Evolutionary conservation across 2,113 vertebrate species (phyloP), one percentile per base, ranked within the genome.

Genomic region (Lipotes vexillifer): DNA sequence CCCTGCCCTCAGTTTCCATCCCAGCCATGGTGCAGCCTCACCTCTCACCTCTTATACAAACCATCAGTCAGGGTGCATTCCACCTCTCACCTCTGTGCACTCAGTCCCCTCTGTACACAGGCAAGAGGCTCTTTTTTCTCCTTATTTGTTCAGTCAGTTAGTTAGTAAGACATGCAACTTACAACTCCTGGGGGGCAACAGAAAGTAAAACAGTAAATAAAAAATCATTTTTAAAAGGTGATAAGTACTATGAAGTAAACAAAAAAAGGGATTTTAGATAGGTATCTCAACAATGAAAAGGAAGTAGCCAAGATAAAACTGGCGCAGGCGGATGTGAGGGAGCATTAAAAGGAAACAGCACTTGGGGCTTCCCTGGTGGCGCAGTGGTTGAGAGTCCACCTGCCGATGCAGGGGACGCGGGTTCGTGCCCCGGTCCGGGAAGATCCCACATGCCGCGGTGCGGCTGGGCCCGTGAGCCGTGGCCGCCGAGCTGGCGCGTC

Each of bases 111-210:
- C 80, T 80, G 14, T 12, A 29, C 15, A 20, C 3, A n/a, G 7
- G 27, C 21, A 80, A 7, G 18, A 18, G 36, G 14, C 3, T 87
- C 57, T 65, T 38, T 87, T 61, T 66, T 52, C 36, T 49, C 78
- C 29, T 74, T 25, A 92, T 38, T 87, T 88, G n/a, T 31, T 71
- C 33, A 95, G 33, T 74, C 55, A 96, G 21, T 91, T 36, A 72
- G 52, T 49, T 29, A 72, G 52, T 55, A 80, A 97, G 6, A 66
- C 6, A 5, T 12, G 3, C 17, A 55, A 63, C 11, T 75, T 23
- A 71, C 33, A 94, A 71, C 68, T 94, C 72, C n/a, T 93, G 55
- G 29, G 3, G 31, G 25, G 8, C 23, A 75, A 82, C 27, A 72
- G 21, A 36, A 66, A 59, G 41, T 29, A 66, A 93, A 81, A 27